Evolutionary conservation across 2,888 invertebrate genomes (phyloP), one percentile per base, ranked within the genome.

Genomic region (Tromatobia lineatoria): DNA sequence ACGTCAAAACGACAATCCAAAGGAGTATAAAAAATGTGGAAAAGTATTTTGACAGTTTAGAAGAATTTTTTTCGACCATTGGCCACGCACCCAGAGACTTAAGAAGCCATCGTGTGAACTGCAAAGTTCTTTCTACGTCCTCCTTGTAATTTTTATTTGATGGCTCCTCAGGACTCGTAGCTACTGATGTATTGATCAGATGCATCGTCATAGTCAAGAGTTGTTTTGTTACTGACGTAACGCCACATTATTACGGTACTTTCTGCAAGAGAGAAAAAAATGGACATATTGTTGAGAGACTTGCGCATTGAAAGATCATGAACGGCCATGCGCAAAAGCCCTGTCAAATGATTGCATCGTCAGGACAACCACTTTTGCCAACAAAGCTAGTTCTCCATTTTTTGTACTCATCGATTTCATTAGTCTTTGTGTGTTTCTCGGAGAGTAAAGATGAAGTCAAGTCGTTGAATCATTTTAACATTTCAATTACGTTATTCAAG

Each of bases 1-100:
- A 79, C 7, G 50, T 52, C 10, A 80, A 54, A 18, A 52, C 54
- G 4, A 66, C 2, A 2, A 78, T 15, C 20, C 73, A 70, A 47
- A 69, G 0, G 11, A 54, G 1, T 38, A 75, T 66, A 0, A 77
- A 13, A 0, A 59, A 45, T 59, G 34, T 61, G n/a, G 85, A 79
- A 1, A 74, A 4, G 15, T 57, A 73, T 67, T 52, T 57, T 3
- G 50, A 52, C 15, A 25, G 20, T 11, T 8, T 80, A n/a, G 79
- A 67, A 8, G 69, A 64, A 57, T 78, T 57, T 57, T 75, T 45
- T 20, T 61, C 29, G 4, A 83, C 74, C 76, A 86, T 71, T 6
- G 83, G 80, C 86, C 86, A 83, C 13, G 82, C 52, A 8, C 83
- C 83, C 18, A 82, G 66, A 13, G 47, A 15, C 3, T 52, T 34